These are phyloP conservation scores for Geotrupes spiniger DNA, from an alignment of 2,888 invertebrate species.

Conservation along the genomic window DNA sequence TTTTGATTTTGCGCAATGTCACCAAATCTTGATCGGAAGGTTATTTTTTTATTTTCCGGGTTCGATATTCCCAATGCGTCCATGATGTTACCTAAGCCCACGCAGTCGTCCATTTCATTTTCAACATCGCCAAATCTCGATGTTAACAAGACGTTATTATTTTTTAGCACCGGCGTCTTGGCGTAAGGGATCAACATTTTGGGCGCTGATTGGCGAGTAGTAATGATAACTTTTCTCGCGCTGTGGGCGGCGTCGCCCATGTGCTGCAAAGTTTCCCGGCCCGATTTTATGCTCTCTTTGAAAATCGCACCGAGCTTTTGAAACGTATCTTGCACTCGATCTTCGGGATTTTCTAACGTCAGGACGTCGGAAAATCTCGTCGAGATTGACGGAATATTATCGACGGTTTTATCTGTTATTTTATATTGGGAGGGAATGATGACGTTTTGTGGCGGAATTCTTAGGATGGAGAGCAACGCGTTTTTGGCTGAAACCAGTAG, in stretches of 20 bases:
- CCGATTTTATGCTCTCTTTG: slow-evolving; percentile 41
- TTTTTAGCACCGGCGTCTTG: slow-evolving; percentile 24
- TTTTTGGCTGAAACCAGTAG: slow-evolving; percentile 44
- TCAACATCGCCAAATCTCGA: slow-evolving; percentile 27
- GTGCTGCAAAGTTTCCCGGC: slow-evolving; percentile 43
- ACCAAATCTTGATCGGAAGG: slow-evolving; percentile 28
- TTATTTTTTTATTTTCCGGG: slow-evolving; percentile 30
- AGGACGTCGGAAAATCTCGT: too few relatives aligned
- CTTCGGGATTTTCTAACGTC: neutral
- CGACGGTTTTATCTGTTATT: slow-evolving; percentile 37
- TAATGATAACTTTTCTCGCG: slow-evolving; percentile 37
- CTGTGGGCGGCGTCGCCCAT: slow-evolving; percentile 42
- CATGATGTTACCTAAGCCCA: slow-evolving; percentile 41
- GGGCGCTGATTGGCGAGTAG: slow-evolving; percentile 35
- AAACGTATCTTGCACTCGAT: slow-evolving; percentile 23
- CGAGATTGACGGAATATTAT: too few relatives aligned
- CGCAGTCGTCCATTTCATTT: slow-evolving; percentile 16
- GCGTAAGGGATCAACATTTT: slow-evolving; percentile 36
- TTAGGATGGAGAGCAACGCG: slow-evolving; percentile 41
- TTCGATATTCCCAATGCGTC: slow-evolving; percentile 44
- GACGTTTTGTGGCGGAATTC: slow-evolving; percentile 43
- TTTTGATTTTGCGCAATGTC: neutral
- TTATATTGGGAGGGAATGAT: slow-evolving; percentile 44
- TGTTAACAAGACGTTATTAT: slow-evolving; percentile 25
- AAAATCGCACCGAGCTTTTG: slow-evolving; percentile 40